Evolutionary conservation across 2,797 vertebrate species (phyloP).

Genomic region (Spinus olivaceus): DNA sequence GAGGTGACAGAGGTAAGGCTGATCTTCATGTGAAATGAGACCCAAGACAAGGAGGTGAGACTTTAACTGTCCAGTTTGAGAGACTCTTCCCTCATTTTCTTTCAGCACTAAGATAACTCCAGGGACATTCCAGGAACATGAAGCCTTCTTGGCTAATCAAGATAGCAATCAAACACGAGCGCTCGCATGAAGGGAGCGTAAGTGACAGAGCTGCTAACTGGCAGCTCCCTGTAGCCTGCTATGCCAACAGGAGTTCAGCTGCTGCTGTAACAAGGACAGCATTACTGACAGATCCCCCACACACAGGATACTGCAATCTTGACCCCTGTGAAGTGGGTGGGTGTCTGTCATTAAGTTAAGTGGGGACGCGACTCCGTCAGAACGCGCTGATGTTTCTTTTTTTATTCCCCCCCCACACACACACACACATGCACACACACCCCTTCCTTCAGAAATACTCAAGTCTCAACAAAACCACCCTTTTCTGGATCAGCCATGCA

Average conservation of each 20-base stretch:
- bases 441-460: not conserved
- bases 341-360: conserved; percentile 50
- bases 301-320: not conserved
- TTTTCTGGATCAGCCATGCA: not conserved
- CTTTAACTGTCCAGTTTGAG: not conserved
- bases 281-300: conserved; percentile 41
- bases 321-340: conserved; percentile 51
- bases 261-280: conserved; percentile 46
- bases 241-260: conserved; percentile 50
- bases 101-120: not conserved
- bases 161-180: conserved; percentile 40
- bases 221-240: not conserved
- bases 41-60: not conserved
- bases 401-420: not conserved
- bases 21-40: not conserved
- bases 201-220: conserved; percentile 59
- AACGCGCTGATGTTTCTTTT: conserved; percentile 12
- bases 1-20: not conserved
- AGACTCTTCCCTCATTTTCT: not conserved
- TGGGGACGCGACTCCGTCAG: not conserved
- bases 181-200: not conserved
- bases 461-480: not conserved
- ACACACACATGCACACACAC: not conserved
- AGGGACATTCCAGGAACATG: not conserved
- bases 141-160: conserved; percentile 23